Conservation (phyloP, 2,888 invertebrate genomes). For the Melolontha melolontha region DNA sequence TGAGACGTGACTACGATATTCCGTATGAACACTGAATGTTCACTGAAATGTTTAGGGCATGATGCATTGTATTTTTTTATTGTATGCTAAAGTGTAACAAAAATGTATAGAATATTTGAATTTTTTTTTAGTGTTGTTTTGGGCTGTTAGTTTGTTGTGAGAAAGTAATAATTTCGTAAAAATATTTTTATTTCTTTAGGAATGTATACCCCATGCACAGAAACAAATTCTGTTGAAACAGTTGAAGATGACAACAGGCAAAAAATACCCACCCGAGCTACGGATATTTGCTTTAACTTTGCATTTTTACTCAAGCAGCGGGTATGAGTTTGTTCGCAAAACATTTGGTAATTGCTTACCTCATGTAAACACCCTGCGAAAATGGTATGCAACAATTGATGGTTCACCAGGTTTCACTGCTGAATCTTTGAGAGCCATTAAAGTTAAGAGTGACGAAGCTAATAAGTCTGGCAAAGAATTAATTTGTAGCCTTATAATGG, state of each 20-base stretch:
- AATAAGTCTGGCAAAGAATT: conserved; percentile 3
- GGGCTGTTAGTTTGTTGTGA: too few species aligned
- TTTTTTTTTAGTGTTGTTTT: too few species aligned
- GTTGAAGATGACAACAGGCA: background rate
- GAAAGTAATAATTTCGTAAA: too few species aligned
- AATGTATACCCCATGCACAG: background rate
- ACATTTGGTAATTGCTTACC: conserved; percentile 51
- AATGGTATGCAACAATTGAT: conserved; percentile 49
- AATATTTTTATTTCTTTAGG: background rate
- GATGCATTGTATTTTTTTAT: too few species aligned
- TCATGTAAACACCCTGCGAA: conserved; percentile 48
- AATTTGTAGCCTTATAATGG: conserved; percentile 50
- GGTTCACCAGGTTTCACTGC: conserved; percentile 47
- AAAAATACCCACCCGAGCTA: conserved; percentile 13
- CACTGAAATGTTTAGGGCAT: too few species aligned
- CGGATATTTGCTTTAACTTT: conserved; percentile 46
- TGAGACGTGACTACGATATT: too few species aligned
- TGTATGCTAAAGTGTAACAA: too few species aligned
- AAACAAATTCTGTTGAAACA: background rate
- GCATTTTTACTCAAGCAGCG: conserved; percentile 47
- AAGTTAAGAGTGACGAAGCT: conserved; percentile 32
- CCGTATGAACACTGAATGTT: too few species aligned
- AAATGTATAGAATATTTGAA: too few species aligned
- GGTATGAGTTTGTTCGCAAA: conserved; percentile 51
- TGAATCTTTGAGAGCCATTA: conserved; percentile 44